A percentile compares a stretch with the other conserved stretches of the same genome.
phyloP scores from a whole-genome alignment of 2,888 invertebrate genomes.

The Leucoptera coffeella region DNA sequence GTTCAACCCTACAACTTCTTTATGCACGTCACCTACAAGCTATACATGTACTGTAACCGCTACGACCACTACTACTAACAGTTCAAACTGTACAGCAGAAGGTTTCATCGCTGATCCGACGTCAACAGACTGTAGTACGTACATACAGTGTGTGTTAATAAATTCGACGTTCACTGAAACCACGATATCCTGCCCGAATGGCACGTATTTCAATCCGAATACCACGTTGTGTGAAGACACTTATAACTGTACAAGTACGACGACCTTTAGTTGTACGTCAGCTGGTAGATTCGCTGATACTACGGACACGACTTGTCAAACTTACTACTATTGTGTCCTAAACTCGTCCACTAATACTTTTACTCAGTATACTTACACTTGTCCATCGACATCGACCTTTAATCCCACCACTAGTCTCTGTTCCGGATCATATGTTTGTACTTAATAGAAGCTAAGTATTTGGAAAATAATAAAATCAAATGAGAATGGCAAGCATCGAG shows the following conservation, averaged over 20 bases:
- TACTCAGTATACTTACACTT: slow-evolving; percentile 23
- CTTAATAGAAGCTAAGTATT: slow-evolving; percentile 10
- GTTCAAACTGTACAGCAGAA: slow-evolving; percentile 20
- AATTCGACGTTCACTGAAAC: slow-evolving; percentile 18
- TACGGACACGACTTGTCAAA: slow-evolving; percentile 25
- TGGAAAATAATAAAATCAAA: slow-evolving; percentile 6
- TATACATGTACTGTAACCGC: slow-evolving; percentile 18
- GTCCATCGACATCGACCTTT: slow-evolving; percentile 31
- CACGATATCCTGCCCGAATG: slow-evolving; percentile 17
- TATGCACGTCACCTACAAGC: slow-evolving; percentile 21
- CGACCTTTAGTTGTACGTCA: slow-evolving; percentile 19
- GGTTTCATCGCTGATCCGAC: slow-evolving; percentile 22
- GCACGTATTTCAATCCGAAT: slow-evolving; percentile 21
- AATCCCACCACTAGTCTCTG: slow-evolving; percentile 22
- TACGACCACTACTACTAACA: slow-evolving; percentile 8
- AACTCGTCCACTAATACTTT: slow-evolving; percentile 14
- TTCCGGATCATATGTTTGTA: slow-evolving; percentile 27
- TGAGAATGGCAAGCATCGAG: neutral
- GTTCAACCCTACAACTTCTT: slow-evolving; percentile 21
- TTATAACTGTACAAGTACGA: slow-evolving; percentile 16
- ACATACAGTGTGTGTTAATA: slow-evolving; percentile 23
- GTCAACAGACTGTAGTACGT: slow-evolving; percentile 21
- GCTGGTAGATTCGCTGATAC: slow-evolving; percentile 30
- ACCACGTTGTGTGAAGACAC: slow-evolving; percentile 24
- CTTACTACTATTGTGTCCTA: slow-evolving; percentile 28